A percentile compares a stretch with the other conserved stretches of the same genome.
Evolutionary conservation across 2,888 invertebrate genomes (phyloP).

Genomic region (Mactromeris polynyma): DNA sequence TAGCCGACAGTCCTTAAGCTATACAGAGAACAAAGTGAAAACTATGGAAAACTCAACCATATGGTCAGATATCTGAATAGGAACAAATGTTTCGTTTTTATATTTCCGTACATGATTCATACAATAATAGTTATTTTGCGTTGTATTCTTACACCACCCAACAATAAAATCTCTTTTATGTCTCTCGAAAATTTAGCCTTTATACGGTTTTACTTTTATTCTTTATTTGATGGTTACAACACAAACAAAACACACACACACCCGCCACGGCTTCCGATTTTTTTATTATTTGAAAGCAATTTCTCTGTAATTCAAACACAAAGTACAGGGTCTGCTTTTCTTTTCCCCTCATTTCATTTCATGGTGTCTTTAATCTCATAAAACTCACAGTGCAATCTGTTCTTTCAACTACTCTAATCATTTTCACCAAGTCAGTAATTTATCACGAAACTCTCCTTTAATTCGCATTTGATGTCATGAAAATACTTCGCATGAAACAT

Average conservation of each 20-base stretch:
- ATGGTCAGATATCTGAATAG: neutral
- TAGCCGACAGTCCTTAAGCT: slow-evolving; percentile 4
- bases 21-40: neutral
- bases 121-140: neutral
- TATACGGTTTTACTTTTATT: neutral
- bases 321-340: neutral
- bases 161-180: neutral
- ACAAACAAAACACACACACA: slow-evolving; percentile 5
- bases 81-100: neutral
- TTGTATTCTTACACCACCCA: slow-evolving; percentile 11
- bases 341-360: slow-evolving; percentile 20
- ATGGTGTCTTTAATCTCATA: slow-evolving; percentile 29
- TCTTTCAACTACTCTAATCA: slow-evolving; percentile 37
- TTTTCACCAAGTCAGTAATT: slow-evolving; percentile 50
- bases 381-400: slow-evolving; percentile 12
- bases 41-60: slow-evolving; percentile 1
- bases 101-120: neutral
- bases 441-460: slow-evolving; percentile 60
- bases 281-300: slow-evolving; percentile 18
- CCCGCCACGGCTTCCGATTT: neutral
- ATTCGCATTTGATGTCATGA: slow-evolving; percentile 65
- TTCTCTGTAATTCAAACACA: slow-evolving; percentile 20
- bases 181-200: neutral
- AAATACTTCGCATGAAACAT: slow-evolving; percentile 54
- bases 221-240: slow-evolving; percentile 3